These are phyloP conservation scores for Acanthurus leucopareius DNA, from an alignment of 2,797 vertebrate species.

Conservation along the genomic window DNA sequence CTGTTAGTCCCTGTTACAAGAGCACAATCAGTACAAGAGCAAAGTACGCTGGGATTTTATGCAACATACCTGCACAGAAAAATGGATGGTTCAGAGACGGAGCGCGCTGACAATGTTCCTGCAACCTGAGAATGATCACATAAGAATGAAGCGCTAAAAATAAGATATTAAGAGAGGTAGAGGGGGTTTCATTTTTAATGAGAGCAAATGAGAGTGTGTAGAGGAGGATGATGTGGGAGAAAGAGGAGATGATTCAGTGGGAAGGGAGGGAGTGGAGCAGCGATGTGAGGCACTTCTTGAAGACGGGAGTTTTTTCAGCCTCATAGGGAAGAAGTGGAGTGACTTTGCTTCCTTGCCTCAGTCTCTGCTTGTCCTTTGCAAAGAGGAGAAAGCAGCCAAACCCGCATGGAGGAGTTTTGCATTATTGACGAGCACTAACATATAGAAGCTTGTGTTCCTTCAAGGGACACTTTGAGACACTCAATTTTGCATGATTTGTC, in stretches of 20 bases:
- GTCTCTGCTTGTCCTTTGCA: background rate
- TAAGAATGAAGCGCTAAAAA: slow-evolving; percentile 41
- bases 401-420: slow-evolving; percentile 6
- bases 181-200: slow-evolving; percentile 59
- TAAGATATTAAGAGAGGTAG: slow-evolving; percentile 33
- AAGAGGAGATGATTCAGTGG: slow-evolving; percentile 38
- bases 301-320: slow-evolving; percentile 46
- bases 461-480: slow-evolving; percentile 35
- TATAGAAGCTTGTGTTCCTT: slow-evolving; percentile 49
- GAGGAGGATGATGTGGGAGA: slow-evolving; percentile 16
- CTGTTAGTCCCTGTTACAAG: background rate
- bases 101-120: slow-evolving; percentile 7
- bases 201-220: slow-evolving; percentile 63
- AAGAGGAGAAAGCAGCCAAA: slow-evolving; percentile 5
- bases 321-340: slow-evolving; percentile 25
- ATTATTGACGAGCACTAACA: slow-evolving; percentile 56
- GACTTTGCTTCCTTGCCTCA: slow-evolving; percentile 26
- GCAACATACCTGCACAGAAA: background rate
- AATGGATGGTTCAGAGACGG: background rate
- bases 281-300: slow-evolving; percentile 8
- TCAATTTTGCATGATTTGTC: slow-evolving; percentile 41
- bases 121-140: slow-evolving; percentile 34
- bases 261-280: background rate
- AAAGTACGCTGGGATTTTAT: background rate
- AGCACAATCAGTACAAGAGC: background rate